phyloP scores from a whole-genome alignment of 2,113 vertebrate species.

The Psammodynastes pulverulentus region DNA sequence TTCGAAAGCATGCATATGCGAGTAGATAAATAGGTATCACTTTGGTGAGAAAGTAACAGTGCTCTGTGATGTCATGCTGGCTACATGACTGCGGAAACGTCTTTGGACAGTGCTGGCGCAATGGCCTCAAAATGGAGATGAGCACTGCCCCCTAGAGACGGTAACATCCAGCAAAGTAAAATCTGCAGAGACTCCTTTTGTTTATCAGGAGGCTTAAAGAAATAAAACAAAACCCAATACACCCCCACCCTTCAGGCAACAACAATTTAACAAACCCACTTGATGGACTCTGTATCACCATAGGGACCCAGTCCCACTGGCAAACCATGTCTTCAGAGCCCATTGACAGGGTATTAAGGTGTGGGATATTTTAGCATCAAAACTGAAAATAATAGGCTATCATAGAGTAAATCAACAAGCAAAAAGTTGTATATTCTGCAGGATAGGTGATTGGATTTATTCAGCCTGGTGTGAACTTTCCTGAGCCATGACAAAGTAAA shows the following conservation, averaged over 20 bases:
- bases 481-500: not conserved
- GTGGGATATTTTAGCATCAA: not conserved
- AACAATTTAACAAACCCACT: not conserved
- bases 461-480: not conserved
- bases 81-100: not conserved
- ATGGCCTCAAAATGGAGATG: not conserved
- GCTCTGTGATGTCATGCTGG: not conserved
- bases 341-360: not conserved
- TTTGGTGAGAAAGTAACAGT: not conserved
- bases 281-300: not conserved
- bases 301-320: not conserved
- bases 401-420: not conserved
- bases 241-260: not conserved
- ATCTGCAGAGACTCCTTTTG: not conserved
- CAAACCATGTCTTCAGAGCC: not conserved
- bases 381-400: not conserved
- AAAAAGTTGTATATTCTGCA: not conserved
- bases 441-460: not conserved
- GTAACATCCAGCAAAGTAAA: not conserved
- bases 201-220: not conserved
- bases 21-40: not conserved
- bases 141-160: not conserved
- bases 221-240: not conserved
- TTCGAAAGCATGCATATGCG: not conserved
- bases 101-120: not conserved